Percentiles rank a stretch among this genome's conserved stretches.
Evolutionary conservation across 2,113 vertebrate species (phyloP).

Genomic region (Cryptotis parvus): DNA sequence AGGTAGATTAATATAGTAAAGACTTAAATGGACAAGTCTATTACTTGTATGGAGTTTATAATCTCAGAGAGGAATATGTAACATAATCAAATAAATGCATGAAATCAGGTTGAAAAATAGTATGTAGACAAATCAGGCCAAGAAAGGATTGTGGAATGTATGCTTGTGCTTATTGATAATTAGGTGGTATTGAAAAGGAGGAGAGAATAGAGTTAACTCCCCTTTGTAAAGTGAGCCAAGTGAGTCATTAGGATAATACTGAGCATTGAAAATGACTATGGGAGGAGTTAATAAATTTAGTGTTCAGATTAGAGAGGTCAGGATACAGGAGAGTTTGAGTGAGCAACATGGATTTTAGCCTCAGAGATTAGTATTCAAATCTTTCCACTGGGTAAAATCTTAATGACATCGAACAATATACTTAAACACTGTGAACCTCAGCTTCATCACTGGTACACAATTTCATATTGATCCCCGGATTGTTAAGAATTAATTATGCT

Average conservation of each 20-base stretch:
- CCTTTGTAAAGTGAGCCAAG: background rate
- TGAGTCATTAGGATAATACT: background rate
- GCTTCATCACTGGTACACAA: conserved; percentile 14
- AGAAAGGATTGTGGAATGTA: background rate
- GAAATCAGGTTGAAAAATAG: background rate
- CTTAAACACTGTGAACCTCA: background rate
- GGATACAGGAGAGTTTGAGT: background rate
- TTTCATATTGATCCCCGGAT: background rate
- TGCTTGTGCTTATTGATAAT: background rate
- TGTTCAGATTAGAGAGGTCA: background rate
- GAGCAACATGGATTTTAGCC: background rate
- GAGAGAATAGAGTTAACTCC: background rate
- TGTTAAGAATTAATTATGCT: conserved; percentile 6
- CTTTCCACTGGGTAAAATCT: background rate
- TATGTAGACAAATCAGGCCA: background rate
- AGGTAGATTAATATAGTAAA: background rate
- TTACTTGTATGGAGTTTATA: background rate
- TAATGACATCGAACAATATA: background rate
- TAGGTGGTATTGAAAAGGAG: background rate
- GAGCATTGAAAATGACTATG: background rate
- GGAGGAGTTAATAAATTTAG: background rate
- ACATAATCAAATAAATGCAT: conserved; percentile 25
- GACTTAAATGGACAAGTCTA: background rate
- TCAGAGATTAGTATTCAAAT: background rate
- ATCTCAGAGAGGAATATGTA: background rate